phyloP scores from a whole-genome alignment of 2,888 invertebrate genomes.

The Amphipoea lucens region DNA sequence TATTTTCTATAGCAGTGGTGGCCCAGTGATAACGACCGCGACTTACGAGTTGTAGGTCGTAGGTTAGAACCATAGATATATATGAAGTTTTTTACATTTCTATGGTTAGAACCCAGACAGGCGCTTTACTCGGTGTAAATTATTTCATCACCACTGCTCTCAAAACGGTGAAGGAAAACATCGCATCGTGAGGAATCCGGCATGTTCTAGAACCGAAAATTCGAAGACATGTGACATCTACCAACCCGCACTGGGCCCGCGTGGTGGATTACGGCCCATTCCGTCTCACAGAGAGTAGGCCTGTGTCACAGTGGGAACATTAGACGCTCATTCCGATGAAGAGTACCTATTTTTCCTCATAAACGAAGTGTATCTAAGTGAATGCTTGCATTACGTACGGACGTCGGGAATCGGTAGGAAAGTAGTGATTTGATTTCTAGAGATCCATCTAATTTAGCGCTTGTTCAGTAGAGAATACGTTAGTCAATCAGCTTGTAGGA shows the following conservation, averaged over 20 bases:
- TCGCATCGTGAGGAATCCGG: background rate
- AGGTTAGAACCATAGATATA: background rate
- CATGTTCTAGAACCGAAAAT: background rate
- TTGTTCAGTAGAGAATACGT: slow-evolving; percentile 23
- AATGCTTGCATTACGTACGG: slow-evolving; percentile 2
- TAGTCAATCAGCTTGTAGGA: slow-evolving; percentile 19
- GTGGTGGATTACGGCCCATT: background rate
- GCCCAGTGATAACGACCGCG: background rate
- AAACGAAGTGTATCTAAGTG: slow-evolving; percentile 2
- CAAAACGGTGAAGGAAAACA: background rate
- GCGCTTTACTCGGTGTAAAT: background rate
- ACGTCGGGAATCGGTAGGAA: background rate
- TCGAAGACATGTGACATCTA: background rate
- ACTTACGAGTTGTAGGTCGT: background rate
- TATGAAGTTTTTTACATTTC: no score
- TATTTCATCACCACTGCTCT: background rate
- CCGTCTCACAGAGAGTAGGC: background rate
- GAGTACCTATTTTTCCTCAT: slow-evolving; percentile 19
- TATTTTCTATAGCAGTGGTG: slow-evolving; percentile 9
- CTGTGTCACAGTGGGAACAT: background rate
- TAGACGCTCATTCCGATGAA: background rate
- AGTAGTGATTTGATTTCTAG: background rate
- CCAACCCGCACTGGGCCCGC: background rate
- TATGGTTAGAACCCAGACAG: background rate
- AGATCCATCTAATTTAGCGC: slow-evolving; percentile 13